Percentiles rank a stretch among this genome's conserved stretches.
phyloP scores from a whole-genome alignment of 1,140 invertebrate genomes.

The Papilio polytes region DNA sequence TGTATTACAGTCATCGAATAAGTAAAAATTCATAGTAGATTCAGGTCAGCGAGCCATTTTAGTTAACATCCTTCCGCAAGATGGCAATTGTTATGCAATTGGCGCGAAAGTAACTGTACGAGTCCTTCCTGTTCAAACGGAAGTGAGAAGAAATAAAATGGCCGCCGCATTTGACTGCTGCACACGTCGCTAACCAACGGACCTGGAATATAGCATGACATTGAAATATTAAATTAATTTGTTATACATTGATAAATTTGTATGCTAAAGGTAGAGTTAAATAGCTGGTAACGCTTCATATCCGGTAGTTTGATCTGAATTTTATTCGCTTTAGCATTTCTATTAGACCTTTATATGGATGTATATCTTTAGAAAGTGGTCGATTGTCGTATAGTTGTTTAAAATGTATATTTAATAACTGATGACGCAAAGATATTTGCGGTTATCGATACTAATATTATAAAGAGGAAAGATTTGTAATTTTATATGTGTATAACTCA shows the following conservation, averaged over 20 bases:
- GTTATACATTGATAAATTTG: constrained; percentile 22
- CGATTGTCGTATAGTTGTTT: no score
- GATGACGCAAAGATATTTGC: no score
- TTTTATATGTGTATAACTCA: no score
- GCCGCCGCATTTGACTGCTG: constrained; percentile 46
- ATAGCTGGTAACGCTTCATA: not conserved
- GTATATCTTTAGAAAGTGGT: no score
- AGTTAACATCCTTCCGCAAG: constrained; percentile 51
- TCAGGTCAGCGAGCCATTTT: constrained; percentile 30
- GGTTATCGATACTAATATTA: no score
- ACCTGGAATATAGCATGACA: constrained; percentile 57
- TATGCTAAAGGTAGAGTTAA: not conserved
- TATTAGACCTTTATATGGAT: not conserved
- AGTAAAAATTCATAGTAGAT: constrained; percentile 33
- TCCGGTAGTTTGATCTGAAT: constrained; percentile 7
- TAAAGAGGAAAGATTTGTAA: no score
- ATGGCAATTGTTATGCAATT: constrained; percentile 76
- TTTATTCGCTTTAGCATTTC: not conserved
- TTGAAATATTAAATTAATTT: constrained; percentile 56
- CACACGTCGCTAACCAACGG: constrained; percentile 50
- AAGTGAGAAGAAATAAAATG: constrained; percentile 64
- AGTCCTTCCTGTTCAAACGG: constrained; percentile 68
- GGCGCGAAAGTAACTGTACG: constrained; percentile 76
- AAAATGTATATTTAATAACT: no score
- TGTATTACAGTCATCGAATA: not conserved